Evolutionary conservation across 2,888 invertebrate species (phyloP).

Genomic region (Catocala sponsa): DNA sequence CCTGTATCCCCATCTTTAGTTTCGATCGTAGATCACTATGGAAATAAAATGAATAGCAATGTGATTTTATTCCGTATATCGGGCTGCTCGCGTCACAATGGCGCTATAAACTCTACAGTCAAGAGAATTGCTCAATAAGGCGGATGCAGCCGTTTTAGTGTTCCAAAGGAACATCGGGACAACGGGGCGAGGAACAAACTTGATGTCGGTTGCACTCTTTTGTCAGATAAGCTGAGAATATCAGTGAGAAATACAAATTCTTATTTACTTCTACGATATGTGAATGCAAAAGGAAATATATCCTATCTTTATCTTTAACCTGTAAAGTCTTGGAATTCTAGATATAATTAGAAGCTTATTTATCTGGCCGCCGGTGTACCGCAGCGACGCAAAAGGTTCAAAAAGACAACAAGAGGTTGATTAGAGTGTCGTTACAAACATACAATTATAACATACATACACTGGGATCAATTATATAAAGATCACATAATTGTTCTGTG

Average conservation of each 20-base stretch:
- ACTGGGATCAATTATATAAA: too few species aligned
- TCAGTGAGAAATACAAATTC: slow-evolving; percentile 2
- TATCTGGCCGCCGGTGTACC: too few species aligned
- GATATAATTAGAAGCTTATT: too few species aligned
- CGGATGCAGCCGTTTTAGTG: slow-evolving; percentile 42
- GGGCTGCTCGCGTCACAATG: slow-evolving; percentile 20
- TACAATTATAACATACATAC: too few species aligned
- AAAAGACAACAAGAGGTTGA: too few species aligned
- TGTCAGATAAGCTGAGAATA: slow-evolving; percentile 21
- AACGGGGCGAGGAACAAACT: slow-evolving; percentile 35
- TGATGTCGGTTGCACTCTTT: slow-evolving; percentile 33
- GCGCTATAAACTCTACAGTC: slow-evolving; percentile 37
- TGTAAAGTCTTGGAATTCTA: too few species aligned
- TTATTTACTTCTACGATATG: background rate
- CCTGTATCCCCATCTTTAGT: background rate
- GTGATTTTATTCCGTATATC: slow-evolving; percentile 41
- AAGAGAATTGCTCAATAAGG: slow-evolving; percentile 47
- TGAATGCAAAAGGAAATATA: too few species aligned
- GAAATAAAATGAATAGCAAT: slow-evolving; percentile 19
- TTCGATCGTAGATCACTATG: background rate
- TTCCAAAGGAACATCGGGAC: slow-evolving; percentile 34
- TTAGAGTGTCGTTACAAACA: too few species aligned
- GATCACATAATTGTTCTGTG: too few species aligned
- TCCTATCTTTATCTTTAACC: too few species aligned
- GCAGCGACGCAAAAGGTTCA: too few species aligned